Evolutionary conservation across 2,888 invertebrate genomes (phyloP), one percentile per base, ranked within the genome.

Genomic region (Drosophila suboccidentalis): DNA sequence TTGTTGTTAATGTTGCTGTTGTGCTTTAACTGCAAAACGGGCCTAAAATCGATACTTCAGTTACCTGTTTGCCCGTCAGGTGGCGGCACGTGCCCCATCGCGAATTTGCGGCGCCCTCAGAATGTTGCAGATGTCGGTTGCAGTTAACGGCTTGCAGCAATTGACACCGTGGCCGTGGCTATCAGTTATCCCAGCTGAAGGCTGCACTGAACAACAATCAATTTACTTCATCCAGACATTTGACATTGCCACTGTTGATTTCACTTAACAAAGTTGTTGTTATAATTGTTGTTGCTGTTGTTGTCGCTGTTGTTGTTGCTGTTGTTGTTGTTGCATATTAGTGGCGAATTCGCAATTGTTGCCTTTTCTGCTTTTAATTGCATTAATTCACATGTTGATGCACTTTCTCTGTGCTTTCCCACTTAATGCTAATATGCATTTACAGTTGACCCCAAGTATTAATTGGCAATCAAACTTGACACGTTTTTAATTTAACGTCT

Each of bases 31-130:
- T 57, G 57, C n/a, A 62, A 4, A 4, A 46, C 41, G 29, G 53
- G 38, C 38, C 65, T 58, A 65, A 65, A 71, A 72, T 72, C 72
- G 65, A 72, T 72, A 71, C 60, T 58, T 61, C 34, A 71, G 71
- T 65, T 58, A 61, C 65, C 60, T 65, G 39, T 47, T 61, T 50
- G 41, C 50, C 44, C 34, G 13, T 29, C 43, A 19, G 11, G 50
- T n/a, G 64, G 50, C 17, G 64, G 51, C 71, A 53, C 71, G 71
- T 71, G 72, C 47, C 51, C 15, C 34, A 36, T 8, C 17, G 47
- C 49, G 43, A 26, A 49, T 54, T 32, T 47, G 57, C 5, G 10
- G 44, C 22, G 43, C 13, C 51, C 19, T 17, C 29, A 26, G 4
- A 15, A 36, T 34, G n/a, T 22, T 38, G 8, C 47, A 36, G 34